Evolutionary conservation across 2,888 invertebrate species (phyloP), one percentile per base, ranked within the genome.

Genomic region (Diogma glabrata): DNA sequence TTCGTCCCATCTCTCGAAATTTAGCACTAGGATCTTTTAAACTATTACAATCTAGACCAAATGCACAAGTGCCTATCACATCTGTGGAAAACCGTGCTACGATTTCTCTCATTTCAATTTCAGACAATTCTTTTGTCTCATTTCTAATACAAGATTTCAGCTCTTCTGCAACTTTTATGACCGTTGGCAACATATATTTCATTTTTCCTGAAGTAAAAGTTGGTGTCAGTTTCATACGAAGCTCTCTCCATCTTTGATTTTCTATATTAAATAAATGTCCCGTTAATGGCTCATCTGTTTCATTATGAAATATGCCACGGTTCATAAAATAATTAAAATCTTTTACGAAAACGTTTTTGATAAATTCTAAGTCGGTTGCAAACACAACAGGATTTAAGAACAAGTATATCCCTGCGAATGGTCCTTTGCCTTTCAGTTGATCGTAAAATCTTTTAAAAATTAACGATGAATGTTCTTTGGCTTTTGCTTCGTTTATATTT

Each of bases 191-290:
- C 78, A 83, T 80, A 3, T 67, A 72, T 62, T 79, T 83, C 47
- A 84, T 64, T 64, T 69, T 83, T 8, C 78, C 79, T 0, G 81
- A 74, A 1, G 83, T 77, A 60, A 83, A 85, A 0, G 79, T 75
- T 0, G 83, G 79, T 1, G 82, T 75, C 59, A 84, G 65, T 58
- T 81, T 81, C 1, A 73, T 57, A 12, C 84, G 72, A 22, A 84
- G 63, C 47, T 69, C 72, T 60, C 74, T 80, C 84, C 85, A 85
- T 49, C 74, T 70, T 7, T 73, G 67, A 1, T 77, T 79, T 47
- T 72, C 70, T 43, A 76, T 61, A 52, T 75, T 72, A 58, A 82
- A 79, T 4, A 84, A 63, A 63, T 78, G 78, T 1, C 72, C 76
- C 5, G 79, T 75, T 30, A 82, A 57, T 0, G 76, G 78, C 63